Evolutionary conservation across 2,113 vertebrate genomes (phyloP).

Genomic region (Vulpes ferrilata): DNA sequence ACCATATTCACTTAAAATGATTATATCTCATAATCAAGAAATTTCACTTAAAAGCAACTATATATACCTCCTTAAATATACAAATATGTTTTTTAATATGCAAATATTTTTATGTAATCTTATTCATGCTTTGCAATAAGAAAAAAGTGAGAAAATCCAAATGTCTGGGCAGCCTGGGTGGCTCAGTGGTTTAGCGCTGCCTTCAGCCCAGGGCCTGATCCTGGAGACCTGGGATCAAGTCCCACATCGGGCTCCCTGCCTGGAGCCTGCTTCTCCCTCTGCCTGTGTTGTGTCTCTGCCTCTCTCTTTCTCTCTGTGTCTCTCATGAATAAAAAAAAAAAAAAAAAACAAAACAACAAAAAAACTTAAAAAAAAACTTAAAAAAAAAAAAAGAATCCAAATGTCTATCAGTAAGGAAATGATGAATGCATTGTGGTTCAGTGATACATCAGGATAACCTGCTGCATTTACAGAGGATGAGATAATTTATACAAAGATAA

Average conservation of each 20-base stretch:
- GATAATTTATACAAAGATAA: not conserved
- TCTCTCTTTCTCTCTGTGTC: too few relatives aligned
- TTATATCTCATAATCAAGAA: not conserved
- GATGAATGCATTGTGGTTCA: not conserved
- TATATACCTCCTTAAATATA: not conserved
- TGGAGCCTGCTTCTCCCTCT: too few relatives aligned
- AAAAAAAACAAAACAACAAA: too few relatives aligned
- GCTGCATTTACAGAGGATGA: not conserved
- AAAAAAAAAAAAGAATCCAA: not conserved
- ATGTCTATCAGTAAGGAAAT: not conserved
- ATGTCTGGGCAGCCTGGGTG: not conserved
- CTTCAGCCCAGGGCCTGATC: too few relatives aligned
- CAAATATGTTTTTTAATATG: not conserved
- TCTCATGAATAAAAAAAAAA: too few relatives aligned
- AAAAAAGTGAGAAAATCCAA: not conserved
- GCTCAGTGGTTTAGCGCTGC: too few relatives aligned
- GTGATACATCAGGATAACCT: not conserved
- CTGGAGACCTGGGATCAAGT: too few relatives aligned
- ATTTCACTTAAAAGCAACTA: not conserved
- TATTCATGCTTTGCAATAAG: not conserved
- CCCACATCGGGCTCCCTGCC: too few relatives aligned
- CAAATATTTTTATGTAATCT: not conserved
- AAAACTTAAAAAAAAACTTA: not conserved
- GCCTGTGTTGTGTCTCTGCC: too few relatives aligned
- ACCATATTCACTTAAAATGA: not conserved